Evolutionary conservation across 2,888 invertebrate genomes (phyloP), one percentile per base, ranked within the genome.

Genomic region (Eupithecia exiguata): DNA sequence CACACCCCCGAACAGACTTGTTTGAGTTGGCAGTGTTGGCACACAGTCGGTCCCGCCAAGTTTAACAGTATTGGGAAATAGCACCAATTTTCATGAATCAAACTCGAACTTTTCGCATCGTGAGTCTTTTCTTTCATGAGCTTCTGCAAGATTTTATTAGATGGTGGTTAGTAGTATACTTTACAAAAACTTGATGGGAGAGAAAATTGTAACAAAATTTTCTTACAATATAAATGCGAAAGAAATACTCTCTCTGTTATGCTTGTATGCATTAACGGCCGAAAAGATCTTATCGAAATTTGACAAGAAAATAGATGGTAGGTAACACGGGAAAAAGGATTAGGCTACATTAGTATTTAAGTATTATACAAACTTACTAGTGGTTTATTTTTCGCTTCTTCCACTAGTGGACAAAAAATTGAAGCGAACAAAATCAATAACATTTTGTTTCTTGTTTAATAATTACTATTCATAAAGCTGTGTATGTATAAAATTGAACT

Each of bases 71-170:
- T 75, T 65, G 70, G 75, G 53, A 70, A 75, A 72, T 72, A 62
- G 67, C 40, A 68, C 40, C 75, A 68, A 75, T 72, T 72, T 72
- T 63, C 53, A 70, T 72, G 68, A 70, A 72, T 72, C 75, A 69
- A 69, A 63, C 49, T 35, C 36, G 35, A 68, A 71, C 63, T 68
- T 74, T 68, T 58, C 68, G 53, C 63, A 43, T 68, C 38, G 69
- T 69, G 61, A 68, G 53, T 71, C 38, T 30, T 14, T 18, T 30
- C 43, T 70, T 70, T 61, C 43, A 35, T 49, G 40, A 62, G 35
- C n/a, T 74, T 49, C 68, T n/a, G 12, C 16, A 49, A 25, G 18
- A n/a, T 65, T 71, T 63, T 71, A 74, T 71, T 68, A 69, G 49
- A 65, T 69, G 43, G 25, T 40, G 38, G 70, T 68, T 40, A 70